Evolutionary conservation across 1,140 invertebrate genomes (phyloP).

Genomic region (Colletes gigas): DNA sequence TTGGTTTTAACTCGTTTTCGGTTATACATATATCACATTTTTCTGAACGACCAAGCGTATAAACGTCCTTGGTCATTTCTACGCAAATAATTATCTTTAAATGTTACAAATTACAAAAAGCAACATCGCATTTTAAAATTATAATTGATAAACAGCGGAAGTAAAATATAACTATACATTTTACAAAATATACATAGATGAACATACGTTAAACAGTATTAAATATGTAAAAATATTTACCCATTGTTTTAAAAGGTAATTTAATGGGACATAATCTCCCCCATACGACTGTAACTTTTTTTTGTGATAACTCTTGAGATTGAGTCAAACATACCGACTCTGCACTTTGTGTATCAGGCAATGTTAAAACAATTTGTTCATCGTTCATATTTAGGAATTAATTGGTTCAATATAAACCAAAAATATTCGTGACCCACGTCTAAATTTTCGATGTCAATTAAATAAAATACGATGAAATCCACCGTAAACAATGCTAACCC

Average conservation of each 20-base stretch:
- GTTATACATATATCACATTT: conserved; percentile 65
- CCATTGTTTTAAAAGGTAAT: conserved; percentile 50
- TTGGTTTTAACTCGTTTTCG: conserved; percentile 32
- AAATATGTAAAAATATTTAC: conserved; percentile 51
- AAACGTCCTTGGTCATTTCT: conserved; percentile 70
- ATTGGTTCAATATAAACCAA: conserved; percentile 38
- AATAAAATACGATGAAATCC: not conserved
- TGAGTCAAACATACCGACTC: conserved; percentile 60
- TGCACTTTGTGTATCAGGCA: conserved; percentile 69
- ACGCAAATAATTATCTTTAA: conserved; percentile 24
- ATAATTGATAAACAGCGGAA: not conserved
- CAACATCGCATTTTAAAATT: not conserved
- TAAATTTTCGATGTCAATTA: not conserved
- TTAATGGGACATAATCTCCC: conserved; percentile 66
- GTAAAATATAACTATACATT: conserved; percentile 13
- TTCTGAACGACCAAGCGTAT: conserved; percentile 67
- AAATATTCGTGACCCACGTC: not conserved
- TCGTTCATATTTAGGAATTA: conserved; percentile 32
- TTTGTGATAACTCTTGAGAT: conserved; percentile 53
- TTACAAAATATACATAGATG: not conserved
- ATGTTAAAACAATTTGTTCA: conserved; percentile 49
- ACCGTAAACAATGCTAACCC: not conserved
- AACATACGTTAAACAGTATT: too few relatives aligned
- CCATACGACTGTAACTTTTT: conserved; percentile 53
- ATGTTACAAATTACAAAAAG: not conserved